Evolutionary conservation across 2,797 vertebrate species (phyloP).

Genomic region (Nannoperca obscura): DNA sequence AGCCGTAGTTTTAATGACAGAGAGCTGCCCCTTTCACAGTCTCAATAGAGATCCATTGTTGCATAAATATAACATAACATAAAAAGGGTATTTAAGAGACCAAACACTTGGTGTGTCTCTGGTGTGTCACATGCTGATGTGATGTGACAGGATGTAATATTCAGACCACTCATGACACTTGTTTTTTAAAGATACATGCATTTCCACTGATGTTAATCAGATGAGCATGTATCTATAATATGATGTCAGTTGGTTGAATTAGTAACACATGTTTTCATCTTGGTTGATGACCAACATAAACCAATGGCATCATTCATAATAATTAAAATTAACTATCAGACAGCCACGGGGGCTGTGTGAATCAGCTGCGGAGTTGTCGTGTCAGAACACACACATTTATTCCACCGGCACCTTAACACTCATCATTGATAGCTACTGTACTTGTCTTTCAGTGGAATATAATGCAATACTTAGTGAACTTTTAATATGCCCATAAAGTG

Average conservation of each 20-base stretch:
- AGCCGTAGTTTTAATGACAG: neutral
- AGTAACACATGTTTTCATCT: neutral
- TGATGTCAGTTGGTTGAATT: neutral
- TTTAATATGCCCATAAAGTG: no score
- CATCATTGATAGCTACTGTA: neutral
- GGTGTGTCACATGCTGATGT: neutral
- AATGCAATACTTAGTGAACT: neutral
- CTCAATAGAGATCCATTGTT: neutral
- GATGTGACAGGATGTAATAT: neutral
- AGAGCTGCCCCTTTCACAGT: neutral
- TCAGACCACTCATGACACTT: neutral
- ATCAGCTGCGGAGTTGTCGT: neutral
- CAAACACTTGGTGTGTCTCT: slow-evolving; percentile 4
- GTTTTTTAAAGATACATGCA: neutral
- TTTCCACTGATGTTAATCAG: neutral
- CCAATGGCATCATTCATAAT: neutral
- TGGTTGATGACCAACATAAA: neutral
- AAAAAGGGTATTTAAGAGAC: neutral
- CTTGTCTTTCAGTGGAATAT: neutral
- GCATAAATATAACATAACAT: neutral
- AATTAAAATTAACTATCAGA: neutral
- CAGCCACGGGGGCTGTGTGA: neutral
- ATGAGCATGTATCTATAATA: neutral
- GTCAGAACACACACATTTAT: neutral
- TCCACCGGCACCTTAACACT: neutral